Evolutionary conservation across 1,140 invertebrate genomes (phyloP), one percentile per base, ranked within the genome.

Genomic region (Bradysia coprophila): DNA sequence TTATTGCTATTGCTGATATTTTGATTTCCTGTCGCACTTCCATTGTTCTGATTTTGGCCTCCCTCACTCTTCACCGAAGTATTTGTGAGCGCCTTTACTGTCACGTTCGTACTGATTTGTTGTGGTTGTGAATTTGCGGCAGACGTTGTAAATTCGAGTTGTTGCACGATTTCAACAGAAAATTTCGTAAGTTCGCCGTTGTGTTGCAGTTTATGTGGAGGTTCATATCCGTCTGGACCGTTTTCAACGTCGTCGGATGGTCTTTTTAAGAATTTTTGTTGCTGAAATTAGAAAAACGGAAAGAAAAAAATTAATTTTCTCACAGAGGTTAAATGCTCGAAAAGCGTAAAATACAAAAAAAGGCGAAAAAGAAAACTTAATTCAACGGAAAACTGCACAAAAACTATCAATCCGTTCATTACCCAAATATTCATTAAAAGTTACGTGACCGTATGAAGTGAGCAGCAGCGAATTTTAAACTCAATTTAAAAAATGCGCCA

Each of bases 101-200:
- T 89, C n/a, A 91, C 85, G 63, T 89, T 90, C 34, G 86, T 89
- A 21, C 84, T 86, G 40, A 89, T 89, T 55, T 86, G 85, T 51
- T 88, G 84, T n/a, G 81, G 76, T 51, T 83, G 81, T 6, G 80
- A 80, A 55, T 81, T 80, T 21, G 80, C 74, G 31, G 77, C 77
- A 5, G 80, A 83, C 19, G 80, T 81, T 20, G 82, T 87, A 52
- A 90, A 90, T 50, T 87, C 83, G 11, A 87, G 56, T 55, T 91
- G 84, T 52, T 91, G 86, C 0, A 86, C 85, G 42, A 91, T 91
- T 62, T 91, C 84, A 15, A 91, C 85, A 0, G 83, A 85, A 60
- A 90, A 85, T 54, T 85, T 85, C 37, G 49, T 49, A 50, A 61
- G 55, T 20, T 64, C 63, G 40, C 72, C 72, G 13, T 73, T 74